phyloP scores from a whole-genome alignment of 2,797 vertebrate species.

The Etheostoma nigrum region DNA sequence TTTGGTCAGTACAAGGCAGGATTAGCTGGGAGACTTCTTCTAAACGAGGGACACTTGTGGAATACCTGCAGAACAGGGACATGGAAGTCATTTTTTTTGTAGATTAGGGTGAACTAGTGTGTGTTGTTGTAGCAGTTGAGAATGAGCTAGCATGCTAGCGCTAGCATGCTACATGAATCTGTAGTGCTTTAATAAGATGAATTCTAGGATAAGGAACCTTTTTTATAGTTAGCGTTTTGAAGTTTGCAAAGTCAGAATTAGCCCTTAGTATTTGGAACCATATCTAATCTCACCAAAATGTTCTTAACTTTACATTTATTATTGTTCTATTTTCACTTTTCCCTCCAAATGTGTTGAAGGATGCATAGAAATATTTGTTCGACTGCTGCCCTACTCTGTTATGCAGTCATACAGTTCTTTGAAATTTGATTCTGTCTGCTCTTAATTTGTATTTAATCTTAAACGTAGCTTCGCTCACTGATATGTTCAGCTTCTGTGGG shows the following conservation, averaged over 20 bases:
- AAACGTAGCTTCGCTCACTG: background rate
- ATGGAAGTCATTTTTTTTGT: too few relatives aligned
- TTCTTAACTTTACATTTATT: background rate
- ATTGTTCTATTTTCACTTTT: background rate
- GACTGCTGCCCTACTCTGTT: background rate
- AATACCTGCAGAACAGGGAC: too few relatives aligned
- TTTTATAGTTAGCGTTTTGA: background rate
- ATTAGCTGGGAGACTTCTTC: too few relatives aligned
- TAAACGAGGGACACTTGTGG: too few relatives aligned
- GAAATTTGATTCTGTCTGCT: background rate
- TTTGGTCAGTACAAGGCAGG: too few relatives aligned
- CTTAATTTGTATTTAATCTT: conserved; percentile 14
- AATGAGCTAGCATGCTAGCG: too few relatives aligned
- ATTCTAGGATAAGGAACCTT: background rate
- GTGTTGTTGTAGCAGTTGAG: too few relatives aligned
- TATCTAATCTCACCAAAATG: conserved; percentile 10
- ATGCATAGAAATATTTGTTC: background rate
- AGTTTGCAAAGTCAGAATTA: background rate
- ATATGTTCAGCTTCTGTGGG: conserved; percentile 1
- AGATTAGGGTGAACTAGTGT: too few relatives aligned
- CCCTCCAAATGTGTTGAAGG: background rate
- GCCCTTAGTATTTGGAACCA: conserved; percentile 1
- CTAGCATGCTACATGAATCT: background rate
- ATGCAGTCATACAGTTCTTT: background rate
- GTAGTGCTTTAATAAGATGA: background rate